These are phyloP conservation scores for Coptotermes formosanus DNA, from an alignment of 1,140 invertebrate species.

Conservation along the genomic window DNA sequence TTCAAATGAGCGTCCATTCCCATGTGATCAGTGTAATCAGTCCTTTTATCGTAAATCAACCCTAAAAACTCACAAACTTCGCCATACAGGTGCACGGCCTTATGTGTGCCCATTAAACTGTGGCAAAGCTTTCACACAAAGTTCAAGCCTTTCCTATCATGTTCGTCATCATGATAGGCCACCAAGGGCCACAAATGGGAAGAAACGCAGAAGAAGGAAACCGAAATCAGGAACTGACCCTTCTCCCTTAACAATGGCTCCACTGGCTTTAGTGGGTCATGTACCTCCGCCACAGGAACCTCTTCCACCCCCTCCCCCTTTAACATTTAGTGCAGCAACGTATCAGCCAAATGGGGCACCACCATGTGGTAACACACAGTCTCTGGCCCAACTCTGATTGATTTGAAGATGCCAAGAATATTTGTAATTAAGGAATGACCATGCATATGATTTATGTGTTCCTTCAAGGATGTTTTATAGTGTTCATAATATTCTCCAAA, in stretches of 20 bases:
- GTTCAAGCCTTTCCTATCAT: slow-evolving; percentile 27
- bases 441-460: not conserved
- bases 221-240: not conserved
- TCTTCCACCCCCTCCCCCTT: not conserved
- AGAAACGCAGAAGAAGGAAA: slow-evolving; percentile 21
- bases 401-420: not conserved
- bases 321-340: not conserved
- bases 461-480: not conserved
- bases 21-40: slow-evolving; percentile 47
- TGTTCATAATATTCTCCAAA: not conserved
- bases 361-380: not conserved
- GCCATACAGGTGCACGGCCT: slow-evolving; percentile 31
- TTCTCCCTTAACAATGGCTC: not conserved
- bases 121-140: slow-evolving; percentile 30
- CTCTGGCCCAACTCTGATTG: slow-evolving; percentile 13
- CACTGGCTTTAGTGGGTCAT: not conserved
- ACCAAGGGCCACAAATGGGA: slow-evolving; percentile 23
- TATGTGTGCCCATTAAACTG: slow-evolving; percentile 28
- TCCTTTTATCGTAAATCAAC: slow-evolving; percentile 43
- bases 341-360: slow-evolving; percentile 16
- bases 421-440: not conserved
- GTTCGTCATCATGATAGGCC: slow-evolving; percentile 27
- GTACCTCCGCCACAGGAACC: not conserved
- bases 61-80: slow-evolving; percentile 29
- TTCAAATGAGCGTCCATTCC: slow-evolving; percentile 51